phyloP scores from a whole-genome alignment of 2,797 vertebrate species.

The Tadarida brasiliensis region DNA sequence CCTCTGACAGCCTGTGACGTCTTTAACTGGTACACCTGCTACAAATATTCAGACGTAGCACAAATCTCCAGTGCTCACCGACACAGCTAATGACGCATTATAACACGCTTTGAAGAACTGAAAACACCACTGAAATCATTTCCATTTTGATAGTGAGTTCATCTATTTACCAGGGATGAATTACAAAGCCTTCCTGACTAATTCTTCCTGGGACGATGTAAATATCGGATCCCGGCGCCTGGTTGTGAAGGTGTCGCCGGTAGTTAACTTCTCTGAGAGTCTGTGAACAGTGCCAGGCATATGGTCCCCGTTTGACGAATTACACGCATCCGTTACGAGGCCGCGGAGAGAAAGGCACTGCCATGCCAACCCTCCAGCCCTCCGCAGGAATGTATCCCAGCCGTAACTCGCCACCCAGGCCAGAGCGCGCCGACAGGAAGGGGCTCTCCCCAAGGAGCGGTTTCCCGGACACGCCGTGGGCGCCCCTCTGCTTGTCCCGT shows the following conservation, averaged over 20 bases:
- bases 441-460: conserved; percentile 62
- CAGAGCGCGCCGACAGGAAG: conserved; percentile 74
- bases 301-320: conserved; percentile 59
- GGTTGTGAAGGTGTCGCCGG: conserved; percentile 57
- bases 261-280: conserved; percentile 36
- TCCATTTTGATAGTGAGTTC: not conserved
- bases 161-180: not conserved
- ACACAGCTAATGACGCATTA: not conserved
- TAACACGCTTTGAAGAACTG: not conserved
- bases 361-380: conserved; percentile 85
- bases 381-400: conserved; percentile 82
- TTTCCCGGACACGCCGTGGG: conserved; percentile 18
- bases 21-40: not conserved
- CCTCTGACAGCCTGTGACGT: not conserved
- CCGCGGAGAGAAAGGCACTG: conserved; percentile 78
- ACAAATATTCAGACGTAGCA: not conserved
- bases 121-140: not conserved
- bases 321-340: conserved; percentile 47
- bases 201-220: not conserved
- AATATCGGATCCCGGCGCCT: not conserved
- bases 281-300: conserved; percentile 45
- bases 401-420: conserved; percentile 78
- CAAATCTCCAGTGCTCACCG: not conserved
- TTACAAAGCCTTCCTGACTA: not conserved
- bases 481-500: conserved; percentile 48